phyloP scores from a whole-genome alignment of 2,113 vertebrate genomes.

The Nibea coibor region DNA sequence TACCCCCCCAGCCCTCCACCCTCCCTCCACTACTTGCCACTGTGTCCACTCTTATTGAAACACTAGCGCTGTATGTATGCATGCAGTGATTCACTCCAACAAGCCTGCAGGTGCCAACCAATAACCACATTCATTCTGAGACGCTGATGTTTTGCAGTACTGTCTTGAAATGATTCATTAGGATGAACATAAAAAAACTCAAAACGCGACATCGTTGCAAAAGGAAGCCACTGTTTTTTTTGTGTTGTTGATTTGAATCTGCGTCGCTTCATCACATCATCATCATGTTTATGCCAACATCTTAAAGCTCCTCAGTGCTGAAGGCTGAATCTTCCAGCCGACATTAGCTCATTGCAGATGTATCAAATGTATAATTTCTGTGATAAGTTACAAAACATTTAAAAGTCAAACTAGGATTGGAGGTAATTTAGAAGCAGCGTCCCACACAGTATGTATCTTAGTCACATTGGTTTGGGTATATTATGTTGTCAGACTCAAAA shows the following conservation, averaged over 20 bases:
- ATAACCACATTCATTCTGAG: neutral
- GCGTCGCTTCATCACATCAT: neutral
- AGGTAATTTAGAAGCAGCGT: neutral
- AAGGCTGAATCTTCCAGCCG: neutral
- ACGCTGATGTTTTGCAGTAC: neutral
- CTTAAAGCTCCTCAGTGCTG: neutral
- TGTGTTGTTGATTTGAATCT: neutral
- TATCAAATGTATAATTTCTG: neutral
- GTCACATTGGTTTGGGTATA: too few species aligned
- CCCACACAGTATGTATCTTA: too few species aligned
- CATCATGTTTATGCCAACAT: neutral
- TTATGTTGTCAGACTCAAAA: neutral
- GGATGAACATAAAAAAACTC: neutral
- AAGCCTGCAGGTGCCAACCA: neutral
- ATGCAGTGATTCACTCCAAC: neutral
- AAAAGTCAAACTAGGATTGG: neutral
- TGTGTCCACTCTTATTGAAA: neutral
- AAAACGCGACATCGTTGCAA: neutral
- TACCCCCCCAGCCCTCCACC: constrained; percentile 15
- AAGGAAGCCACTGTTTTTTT: neutral
- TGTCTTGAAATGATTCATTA: neutral
- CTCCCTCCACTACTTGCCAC: neutral
- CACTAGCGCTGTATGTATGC: neutral
- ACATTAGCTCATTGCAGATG: neutral
- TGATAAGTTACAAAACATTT: neutral